phyloP scores from a whole-genome alignment of 1,140 invertebrate species.

The Eufriesea mexicana region DNA sequence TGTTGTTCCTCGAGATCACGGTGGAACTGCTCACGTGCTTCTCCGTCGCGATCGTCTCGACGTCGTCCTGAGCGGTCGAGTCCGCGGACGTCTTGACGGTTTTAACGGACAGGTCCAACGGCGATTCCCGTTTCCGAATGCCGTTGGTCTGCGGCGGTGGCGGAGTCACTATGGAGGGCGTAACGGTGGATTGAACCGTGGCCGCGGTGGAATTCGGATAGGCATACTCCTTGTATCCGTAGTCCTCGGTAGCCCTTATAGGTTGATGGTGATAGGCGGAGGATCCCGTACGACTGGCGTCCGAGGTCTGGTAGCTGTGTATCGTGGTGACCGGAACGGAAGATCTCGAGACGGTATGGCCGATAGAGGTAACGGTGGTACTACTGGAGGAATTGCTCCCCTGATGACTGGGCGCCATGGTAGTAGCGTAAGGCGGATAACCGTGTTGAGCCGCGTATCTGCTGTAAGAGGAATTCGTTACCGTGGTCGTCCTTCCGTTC shows the following conservation, averaged over 20 bases:
- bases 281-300: conserved; percentile 46
- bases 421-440: conserved; percentile 74
- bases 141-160: conserved; percentile 66
- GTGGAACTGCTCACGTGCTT: conserved; percentile 68
- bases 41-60: conserved; percentile 73
- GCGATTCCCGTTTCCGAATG: conserved; percentile 87
- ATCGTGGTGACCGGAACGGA: conserved; percentile 57
- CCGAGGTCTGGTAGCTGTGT: conserved; percentile 63
- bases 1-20: conserved; percentile 69
- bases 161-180: conserved; percentile 31
- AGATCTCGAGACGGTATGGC: conserved; percentile 61
- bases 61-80: conserved; percentile 89
- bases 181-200: conserved; percentile 37
- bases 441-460: conserved; percentile 63
- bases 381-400: conserved; percentile 72
- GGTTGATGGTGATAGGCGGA: conserved; percentile 47
- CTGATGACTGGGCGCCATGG: conserved; percentile 77
- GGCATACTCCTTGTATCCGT: conserved; percentile 73
- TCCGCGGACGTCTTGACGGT: conserved; percentile 92
- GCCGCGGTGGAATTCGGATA: conserved; percentile 61
- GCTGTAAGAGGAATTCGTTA: conserved; percentile 63
- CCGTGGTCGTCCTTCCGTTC: conserved; percentile 70
- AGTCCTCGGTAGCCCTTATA: conserved; percentile 52
- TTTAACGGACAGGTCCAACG: conserved; percentile 92
- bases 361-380: conserved; percentile 76